These are phyloP conservation scores for Epinephelus coioides DNA, from an alignment of 2,797 vertebrate species.

Conservation along the genomic window DNA sequence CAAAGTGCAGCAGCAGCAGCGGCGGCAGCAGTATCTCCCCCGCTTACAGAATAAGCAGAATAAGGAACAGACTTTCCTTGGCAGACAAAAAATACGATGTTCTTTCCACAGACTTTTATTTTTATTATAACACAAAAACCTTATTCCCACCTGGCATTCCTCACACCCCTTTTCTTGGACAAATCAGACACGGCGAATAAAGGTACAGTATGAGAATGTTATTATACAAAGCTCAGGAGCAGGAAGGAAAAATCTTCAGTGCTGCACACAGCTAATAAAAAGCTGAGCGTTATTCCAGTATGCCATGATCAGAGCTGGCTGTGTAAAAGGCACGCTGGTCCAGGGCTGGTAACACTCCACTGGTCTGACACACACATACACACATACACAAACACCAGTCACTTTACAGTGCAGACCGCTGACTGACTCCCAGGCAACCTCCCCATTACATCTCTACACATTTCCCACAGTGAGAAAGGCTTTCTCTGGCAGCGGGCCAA, in stretches of 20 bases:
- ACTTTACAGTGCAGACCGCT: constrained; percentile 55
- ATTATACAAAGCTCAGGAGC: constrained; percentile 35
- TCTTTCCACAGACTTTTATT: constrained; percentile 48
- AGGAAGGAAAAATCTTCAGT: constrained; percentile 37
- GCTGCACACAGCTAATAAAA: constrained; percentile 59
- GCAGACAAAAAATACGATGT: constrained; percentile 29
- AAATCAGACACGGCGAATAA: constrained; percentile 48
- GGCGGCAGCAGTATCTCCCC: background rate
- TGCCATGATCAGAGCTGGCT: constrained; percentile 61
- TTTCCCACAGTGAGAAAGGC: constrained; percentile 67
- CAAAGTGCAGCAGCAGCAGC: constrained; percentile 21
- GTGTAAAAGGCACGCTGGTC: constrained; percentile 38
- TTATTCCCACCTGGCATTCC: constrained; percentile 21
- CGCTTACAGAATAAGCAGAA: constrained; percentile 26
- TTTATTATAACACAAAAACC: constrained; percentile 41
- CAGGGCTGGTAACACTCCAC: constrained; percentile 57
- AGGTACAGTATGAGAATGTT: constrained; percentile 39
- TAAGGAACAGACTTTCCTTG: constrained; percentile 40
- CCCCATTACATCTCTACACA: constrained; percentile 77
- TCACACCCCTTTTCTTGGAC: constrained; percentile 3
- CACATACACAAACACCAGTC: constrained; percentile 30
- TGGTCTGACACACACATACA: constrained; percentile 38
- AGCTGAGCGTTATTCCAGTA: constrained; percentile 38
- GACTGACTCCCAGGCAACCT: constrained; percentile 72
- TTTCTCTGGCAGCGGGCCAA: constrained; percentile 70